These are phyloP conservation scores for Dione vanillae DNA, from an alignment of 2,888 invertebrate genomes.

Conservation along the genomic window DNA sequence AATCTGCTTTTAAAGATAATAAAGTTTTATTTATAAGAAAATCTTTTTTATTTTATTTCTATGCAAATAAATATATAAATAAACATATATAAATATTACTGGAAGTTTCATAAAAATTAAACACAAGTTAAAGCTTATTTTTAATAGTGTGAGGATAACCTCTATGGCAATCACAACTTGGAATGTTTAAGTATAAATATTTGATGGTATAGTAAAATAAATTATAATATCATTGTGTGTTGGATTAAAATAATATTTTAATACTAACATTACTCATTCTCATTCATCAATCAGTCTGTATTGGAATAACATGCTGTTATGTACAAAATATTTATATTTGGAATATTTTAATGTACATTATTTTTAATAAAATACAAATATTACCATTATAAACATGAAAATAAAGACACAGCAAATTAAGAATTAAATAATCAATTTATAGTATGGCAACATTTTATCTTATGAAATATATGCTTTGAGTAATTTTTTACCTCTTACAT, in stretches of 20 bases:
- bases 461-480: conserved; percentile 17
- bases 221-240: conserved; percentile 52
- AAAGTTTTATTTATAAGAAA: background rate
- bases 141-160: conserved; percentile 72
- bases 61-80: background rate
- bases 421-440: conserved; percentile 11
- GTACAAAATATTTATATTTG: conserved; percentile 42
- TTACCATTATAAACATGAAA: conserved; percentile 26
- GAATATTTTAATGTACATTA: conserved; percentile 2
- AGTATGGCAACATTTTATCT: conserved; percentile 42
- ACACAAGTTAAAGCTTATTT: conserved; percentile 52
- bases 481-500: conserved; percentile 21
- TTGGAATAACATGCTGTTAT: conserved; percentile 50
- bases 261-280: conserved; percentile 36
- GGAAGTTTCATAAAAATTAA: conserved; percentile 27
- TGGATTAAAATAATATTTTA: conserved; percentile 38
- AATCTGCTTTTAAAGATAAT: conserved; percentile 8
- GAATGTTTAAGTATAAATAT: conserved; percentile 51
- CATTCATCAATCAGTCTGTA: conserved; percentile 49
- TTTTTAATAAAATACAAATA: conserved; percentile 6
- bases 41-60: background rate
- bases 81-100: background rate
- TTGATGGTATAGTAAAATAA: conserved; percentile 51
- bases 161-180: conserved; percentile 75
- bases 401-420: conserved; percentile 5